Evolutionary conservation across 2,113 vertebrate species (phyloP), one percentile per base, ranked within the genome.

Genomic region (Syrmaticus mikado): DNA sequence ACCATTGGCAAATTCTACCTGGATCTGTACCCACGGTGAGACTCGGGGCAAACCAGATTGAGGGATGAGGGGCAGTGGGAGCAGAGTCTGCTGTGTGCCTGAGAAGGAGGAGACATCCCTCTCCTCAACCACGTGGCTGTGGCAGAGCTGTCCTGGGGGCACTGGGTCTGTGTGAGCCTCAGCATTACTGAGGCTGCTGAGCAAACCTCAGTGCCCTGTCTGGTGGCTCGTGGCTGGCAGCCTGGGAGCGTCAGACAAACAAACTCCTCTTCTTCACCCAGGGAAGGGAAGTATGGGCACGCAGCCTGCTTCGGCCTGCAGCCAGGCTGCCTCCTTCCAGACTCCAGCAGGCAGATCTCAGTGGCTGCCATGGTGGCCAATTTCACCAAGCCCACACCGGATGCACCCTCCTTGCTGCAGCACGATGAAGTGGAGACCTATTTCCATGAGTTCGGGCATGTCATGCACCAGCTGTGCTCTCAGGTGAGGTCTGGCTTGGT

Each of bases 341-440:
- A 99, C 4, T 97, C 97, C 25, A 97, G 92, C 34, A 98, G 99
- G 1, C 99, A 99, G 91, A 98, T 99, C 73, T 98, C 99, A 0
- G 97, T 99, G 20, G 99, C 99, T 0, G 99, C 99, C 95, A 99
- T 99, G 99, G 99, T 99, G 91, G 99, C 99, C 94, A 99, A 99
- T 89, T 99, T 99, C 98, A 99, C 98, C 96, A 99, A 99, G 89
- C 98, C 99, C 20, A 99, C 98, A 0, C 97, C 96, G 0, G 98
- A 98, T 2, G 96, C 98, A 0, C 99, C 99, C 1, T 98, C 99
- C 2, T 97, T 99, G 67, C 98, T 99, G 96, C 99, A 99, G 97
- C 99, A 99, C 1, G 99, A 99, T 0, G 99, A 99, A 95, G 99
- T 99, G 96, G 99, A 99, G 97, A 99, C 99, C 0, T 99, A 99